Conservation (phyloP, 2,797 vertebrate species). For the Cygnus olor region DNA sequence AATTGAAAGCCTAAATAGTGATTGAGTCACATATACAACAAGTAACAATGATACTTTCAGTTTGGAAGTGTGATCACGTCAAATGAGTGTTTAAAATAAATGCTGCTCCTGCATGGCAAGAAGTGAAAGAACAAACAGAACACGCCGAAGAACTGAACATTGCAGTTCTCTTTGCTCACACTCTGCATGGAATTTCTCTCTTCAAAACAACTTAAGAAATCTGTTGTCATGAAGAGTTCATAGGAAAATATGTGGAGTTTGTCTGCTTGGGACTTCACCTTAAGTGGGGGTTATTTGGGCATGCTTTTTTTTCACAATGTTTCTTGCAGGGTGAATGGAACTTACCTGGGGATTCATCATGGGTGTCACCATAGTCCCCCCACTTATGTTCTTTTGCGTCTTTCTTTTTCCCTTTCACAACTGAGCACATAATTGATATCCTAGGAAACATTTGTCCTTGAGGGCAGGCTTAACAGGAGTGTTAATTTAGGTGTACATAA, state of each 20-base stretch:
- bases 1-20: slow-evolving; percentile 1
- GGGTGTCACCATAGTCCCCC: background rate
- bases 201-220: background rate
- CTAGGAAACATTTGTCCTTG: background rate
- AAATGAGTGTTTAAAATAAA: slow-evolving; percentile 22
- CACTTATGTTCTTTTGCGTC: background rate
- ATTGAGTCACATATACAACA: background rate
- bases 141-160: background rate
- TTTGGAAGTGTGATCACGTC: slow-evolving; percentile 7
- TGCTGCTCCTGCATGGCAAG: background rate
- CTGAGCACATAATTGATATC: background rate
- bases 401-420: background rate
- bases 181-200: background rate
- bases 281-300: background rate
- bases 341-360: background rate
- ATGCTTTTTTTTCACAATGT: background rate
- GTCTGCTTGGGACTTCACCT: background rate
- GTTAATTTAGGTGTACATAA: background rate
- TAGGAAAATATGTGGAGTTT: slow-evolving; percentile 33
- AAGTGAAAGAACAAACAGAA: background rate
- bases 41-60: slow-evolving; percentile 26
- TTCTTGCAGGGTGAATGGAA: background rate
- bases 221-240: background rate
- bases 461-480: background rate
- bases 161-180: background rate